Percentiles rank a stretch among this genome's conserved stretches.
These are phyloP conservation scores for Goniozus legneri DNA, from an alignment of 1,140 invertebrate species.

Conservation along the genomic window DNA sequence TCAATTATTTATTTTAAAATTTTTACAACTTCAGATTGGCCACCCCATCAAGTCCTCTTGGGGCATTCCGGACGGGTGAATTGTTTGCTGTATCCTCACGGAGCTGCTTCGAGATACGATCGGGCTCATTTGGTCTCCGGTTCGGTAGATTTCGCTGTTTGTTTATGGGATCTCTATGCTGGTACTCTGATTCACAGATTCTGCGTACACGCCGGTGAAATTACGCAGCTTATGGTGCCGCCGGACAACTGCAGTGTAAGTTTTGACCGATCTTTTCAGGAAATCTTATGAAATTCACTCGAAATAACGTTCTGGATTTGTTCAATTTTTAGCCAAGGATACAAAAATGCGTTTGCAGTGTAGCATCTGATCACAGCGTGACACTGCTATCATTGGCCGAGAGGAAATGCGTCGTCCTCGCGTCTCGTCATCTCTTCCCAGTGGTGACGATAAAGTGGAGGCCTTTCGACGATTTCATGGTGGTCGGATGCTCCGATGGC, in stretches of 20 bases:
- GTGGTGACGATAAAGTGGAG: conserved; percentile 96
- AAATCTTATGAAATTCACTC: conserved; percentile 8
- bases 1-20: conserved; percentile 4
- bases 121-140: conserved; percentile 89
- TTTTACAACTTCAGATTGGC: conserved; percentile 69
- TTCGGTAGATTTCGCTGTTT: conserved; percentile 96
- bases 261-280: conserved; percentile 22
- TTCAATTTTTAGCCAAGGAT: conserved; percentile 72
- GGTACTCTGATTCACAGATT: conserved; percentile 90
- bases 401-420: conserved; percentile 90
- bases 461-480: conserved; percentile 96
- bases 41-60: conserved; percentile 80
- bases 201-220: conserved; percentile 92
- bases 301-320: conserved; percentile 15
- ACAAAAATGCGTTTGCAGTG: conserved; percentile 92
- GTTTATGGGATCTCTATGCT: conserved; percentile 93
- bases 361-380: conserved; percentile 96
- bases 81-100: conserved; percentile 92
- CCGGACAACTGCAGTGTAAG: conserved; percentile 88
- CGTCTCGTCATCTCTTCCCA: conserved; percentile 94
- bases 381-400: conserved; percentile 91
- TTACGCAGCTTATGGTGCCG: conserved; percentile 87
- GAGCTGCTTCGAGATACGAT: conserved; percentile 90
- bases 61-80: conserved; percentile 94
- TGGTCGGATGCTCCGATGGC: conserved; percentile 96